Evolutionary conservation across 2,113 vertebrate genomes (phyloP).

Genomic region (Potamarius usumacintae): DNA sequence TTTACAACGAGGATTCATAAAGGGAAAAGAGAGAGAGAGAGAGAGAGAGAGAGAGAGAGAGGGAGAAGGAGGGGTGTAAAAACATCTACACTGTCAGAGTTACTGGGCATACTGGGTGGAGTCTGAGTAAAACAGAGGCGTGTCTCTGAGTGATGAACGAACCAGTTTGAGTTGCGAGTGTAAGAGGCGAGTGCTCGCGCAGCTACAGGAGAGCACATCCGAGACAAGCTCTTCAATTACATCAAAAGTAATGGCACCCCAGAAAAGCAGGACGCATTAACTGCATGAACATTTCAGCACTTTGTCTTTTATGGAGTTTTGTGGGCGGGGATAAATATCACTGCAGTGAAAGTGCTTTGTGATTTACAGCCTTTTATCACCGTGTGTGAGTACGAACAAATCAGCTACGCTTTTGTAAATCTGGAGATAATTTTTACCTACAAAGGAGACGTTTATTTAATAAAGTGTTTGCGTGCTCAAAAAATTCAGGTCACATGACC

Average conservation of each 20-base stretch:
- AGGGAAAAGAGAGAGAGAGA: background rate
- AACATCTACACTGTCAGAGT: background rate
- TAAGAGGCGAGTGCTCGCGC: no score
- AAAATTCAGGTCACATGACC: constrained; percentile 5
- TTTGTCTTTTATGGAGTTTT: background rate
- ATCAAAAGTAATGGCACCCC: background rate
- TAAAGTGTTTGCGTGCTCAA: no score
- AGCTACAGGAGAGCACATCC: no score
- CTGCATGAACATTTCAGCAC: background rate
- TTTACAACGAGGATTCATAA: background rate
- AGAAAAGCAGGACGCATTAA: no score
- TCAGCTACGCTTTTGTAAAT: background rate
- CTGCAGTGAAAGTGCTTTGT: background rate
- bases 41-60: no score
- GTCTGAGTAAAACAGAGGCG: background rate
- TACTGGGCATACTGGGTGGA: background rate
- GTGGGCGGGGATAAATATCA: background rate
- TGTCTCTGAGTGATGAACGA: background rate
- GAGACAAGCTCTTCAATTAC: background rate
- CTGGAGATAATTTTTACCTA: background rate
- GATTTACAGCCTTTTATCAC: no score
- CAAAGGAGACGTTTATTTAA: background rate
- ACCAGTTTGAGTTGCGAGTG: no score
- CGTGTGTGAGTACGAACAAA: background rate
- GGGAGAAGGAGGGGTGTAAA: no score